Base-by-base conservation (phyloP, 2,113 vertebrate species). In the Silurus meridionalis region DNA sequence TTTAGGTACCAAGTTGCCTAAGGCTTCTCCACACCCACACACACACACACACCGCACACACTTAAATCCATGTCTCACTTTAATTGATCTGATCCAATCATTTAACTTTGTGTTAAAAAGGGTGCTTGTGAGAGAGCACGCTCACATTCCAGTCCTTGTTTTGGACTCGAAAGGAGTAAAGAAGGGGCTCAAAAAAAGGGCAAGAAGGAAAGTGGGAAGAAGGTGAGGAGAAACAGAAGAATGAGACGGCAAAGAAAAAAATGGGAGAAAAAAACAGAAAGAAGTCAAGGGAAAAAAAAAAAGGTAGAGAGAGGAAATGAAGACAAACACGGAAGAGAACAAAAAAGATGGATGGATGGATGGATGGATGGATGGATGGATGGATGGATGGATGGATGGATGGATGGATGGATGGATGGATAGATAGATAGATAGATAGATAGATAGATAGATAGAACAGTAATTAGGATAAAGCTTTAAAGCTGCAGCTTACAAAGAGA, bases 401-500 rank as follows among this genome's bases (percentile, higher is more conserved):
- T 37, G 1, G 28, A 37, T 37, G 2, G 28, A 37, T 37, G 2
- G 28, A 37, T 37, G 69, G 87, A 83, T 79, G 53, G 83, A 72
- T 37, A 37, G 28, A 37, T 37, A 37, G 28, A 37, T 37, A 37
- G 28, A 37, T 37, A 37, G 28, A 37, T 3, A 37, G 37, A 37
- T 3, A 74, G 87, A 83, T 77, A 60, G 83, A 72, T 37, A 74
- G 87, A 83, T 77, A 60, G 83, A 72, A 87, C 87, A 89, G 85
- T 87, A 87, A 90, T 87, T 84, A 84, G 88, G 88, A 79, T 91
- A 90, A 86, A 81, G 90, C 89, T 83, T 87, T 86, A 52, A 79
- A 77, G 90, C 84, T 84, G 88, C 60, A 25, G 80, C 69, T 90
- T 91, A 95, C 93, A 95, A 95, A 94, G 94, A 92, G 86, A 84